A percentile compares a stretch with the other conserved stretches of the same genome.
phyloP scores from a whole-genome alignment of 2,113 vertebrate genomes.

The Nothobranchius kuhntae region DNA sequence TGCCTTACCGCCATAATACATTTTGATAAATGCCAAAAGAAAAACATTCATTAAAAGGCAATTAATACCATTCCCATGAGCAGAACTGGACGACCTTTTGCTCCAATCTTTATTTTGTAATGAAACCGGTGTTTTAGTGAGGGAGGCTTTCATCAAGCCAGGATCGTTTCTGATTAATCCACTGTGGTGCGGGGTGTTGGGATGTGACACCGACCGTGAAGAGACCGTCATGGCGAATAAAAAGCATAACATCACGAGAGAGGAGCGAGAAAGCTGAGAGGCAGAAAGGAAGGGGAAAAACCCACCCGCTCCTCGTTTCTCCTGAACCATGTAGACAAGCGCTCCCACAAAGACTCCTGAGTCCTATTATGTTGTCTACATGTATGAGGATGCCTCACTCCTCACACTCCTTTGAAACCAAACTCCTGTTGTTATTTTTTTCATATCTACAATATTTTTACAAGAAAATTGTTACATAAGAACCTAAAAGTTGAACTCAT shows the following conservation, averaged over 20 bases:
- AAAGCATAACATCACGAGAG: conserved; percentile 15
- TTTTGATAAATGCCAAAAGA: conserved; percentile 15
- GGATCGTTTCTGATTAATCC: conserved; percentile 66
- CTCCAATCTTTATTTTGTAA: conserved; percentile 5
- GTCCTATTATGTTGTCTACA: background rate
- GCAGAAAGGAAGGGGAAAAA: background rate
- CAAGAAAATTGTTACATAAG: conserved; percentile 1
- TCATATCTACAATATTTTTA: background rate
- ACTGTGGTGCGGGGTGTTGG: conserved; percentile 28
- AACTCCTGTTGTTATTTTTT: background rate
- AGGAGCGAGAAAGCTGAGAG: conserved; percentile 7
- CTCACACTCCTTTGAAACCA: background rate
- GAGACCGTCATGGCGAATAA: conserved; percentile 29
- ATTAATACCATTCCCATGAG: conserved; percentile 32
- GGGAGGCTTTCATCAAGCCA: conserved; percentile 49
- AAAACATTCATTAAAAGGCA: conserved; percentile 6
- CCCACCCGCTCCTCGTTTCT: conserved; percentile 26
- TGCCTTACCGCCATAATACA: background rate
- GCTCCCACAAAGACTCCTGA: conserved; percentile 49
- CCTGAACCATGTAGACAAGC: conserved; percentile 57
- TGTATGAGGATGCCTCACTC: background rate
- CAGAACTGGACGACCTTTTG: conserved; percentile 29
- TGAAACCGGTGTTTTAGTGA: conserved; percentile 22
- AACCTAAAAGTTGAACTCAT: background rate
- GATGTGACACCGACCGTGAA: conserved; percentile 51